phyloP scores from a whole-genome alignment of 1,140 invertebrate genomes.

The Saxidomus purpurata region DNA sequence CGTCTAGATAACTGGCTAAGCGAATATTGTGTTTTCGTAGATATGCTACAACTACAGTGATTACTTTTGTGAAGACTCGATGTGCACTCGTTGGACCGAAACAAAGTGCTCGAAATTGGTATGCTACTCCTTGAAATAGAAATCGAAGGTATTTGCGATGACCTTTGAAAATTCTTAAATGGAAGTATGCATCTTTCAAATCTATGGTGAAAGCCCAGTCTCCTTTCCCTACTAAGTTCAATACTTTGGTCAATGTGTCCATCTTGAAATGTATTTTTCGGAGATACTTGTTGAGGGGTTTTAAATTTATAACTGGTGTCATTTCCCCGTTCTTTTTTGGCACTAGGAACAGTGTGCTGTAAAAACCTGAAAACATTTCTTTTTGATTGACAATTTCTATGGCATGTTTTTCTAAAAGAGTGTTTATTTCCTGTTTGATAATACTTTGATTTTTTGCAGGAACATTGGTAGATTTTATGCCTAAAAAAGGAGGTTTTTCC shows the following conservation, averaged over 20 bases:
- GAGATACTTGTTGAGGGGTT: neutral
- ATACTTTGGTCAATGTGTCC: conserved; percentile 32
- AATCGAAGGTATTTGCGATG: conserved; percentile 39
- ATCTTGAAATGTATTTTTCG: neutral
- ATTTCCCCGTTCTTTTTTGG: neutral
- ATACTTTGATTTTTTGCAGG: neutral
- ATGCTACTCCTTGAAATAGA: conserved; percentile 12
- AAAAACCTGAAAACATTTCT: neutral
- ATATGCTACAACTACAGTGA: conserved; percentile 18
- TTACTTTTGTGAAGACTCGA: conserved; percentile 9
- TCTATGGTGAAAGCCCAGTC: conserved; percentile 31
- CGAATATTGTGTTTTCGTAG: neutral
- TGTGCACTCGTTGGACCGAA: conserved; percentile 45
- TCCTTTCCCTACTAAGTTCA: conserved; percentile 34
- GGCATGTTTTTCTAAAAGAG: neutral
- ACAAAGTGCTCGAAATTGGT: conserved; percentile 37
- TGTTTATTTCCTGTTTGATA: neutral
- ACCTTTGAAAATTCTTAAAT: conserved; percentile 20
- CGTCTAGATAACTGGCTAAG: conserved; percentile 44
- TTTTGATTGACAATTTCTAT: neutral
- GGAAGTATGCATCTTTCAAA: conserved; percentile 52
- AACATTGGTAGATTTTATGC: neutral
- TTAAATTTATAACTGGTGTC: neutral
- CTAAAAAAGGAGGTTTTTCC: neutral
- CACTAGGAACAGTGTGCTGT: neutral